These are phyloP conservation scores for Agonopterix subpropinquella DNA, from an alignment of 2,888 invertebrate species.

Conservation along the genomic window DNA sequence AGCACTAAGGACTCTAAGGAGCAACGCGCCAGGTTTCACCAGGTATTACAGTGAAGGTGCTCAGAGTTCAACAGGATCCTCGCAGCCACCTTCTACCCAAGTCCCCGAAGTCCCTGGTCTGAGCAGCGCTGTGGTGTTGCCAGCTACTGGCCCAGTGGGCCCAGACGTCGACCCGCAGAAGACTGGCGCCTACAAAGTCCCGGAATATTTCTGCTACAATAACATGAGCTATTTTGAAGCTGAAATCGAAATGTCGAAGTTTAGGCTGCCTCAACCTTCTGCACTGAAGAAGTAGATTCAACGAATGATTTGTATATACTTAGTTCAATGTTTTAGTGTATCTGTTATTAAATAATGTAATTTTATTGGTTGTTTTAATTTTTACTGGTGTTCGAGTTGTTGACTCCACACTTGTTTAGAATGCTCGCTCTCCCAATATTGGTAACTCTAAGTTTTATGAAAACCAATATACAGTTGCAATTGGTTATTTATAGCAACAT, in stretches of 20 bases:
- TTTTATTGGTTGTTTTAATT: not conserved
- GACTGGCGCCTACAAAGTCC: slow-evolving; percentile 85
- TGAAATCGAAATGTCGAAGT: slow-evolving; percentile 89
- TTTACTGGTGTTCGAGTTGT: too few species aligned
- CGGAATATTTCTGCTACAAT: slow-evolving; percentile 91
- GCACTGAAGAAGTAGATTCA: slow-evolving; percentile 52
- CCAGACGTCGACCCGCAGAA: slow-evolving; percentile 81
- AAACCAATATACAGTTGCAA: too few species aligned
- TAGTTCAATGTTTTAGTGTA: not conserved
- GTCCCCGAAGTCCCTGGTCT: slow-evolving; percentile 75
- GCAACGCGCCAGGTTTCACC: slow-evolving; percentile 16
- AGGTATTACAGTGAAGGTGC: slow-evolving; percentile 42
- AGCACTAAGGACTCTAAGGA: slow-evolving; percentile 17
- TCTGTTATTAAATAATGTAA: slow-evolving; percentile 3
- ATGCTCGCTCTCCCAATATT: not conserved
- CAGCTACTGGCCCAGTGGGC: slow-evolving; percentile 77
- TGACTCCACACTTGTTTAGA: not conserved
- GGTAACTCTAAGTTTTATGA: too few species aligned
- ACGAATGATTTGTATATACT: not conserved
- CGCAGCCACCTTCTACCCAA: slow-evolving; percentile 19
- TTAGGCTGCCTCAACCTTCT: slow-evolving; percentile 86
- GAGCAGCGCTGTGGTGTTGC: slow-evolving; percentile 74
- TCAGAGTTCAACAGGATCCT: slow-evolving; percentile 18
- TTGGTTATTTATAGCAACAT: too few species aligned
- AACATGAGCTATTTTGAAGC: slow-evolving; percentile 87